These are phyloP conservation scores for Cydia splendana DNA, from an alignment of 1,140 invertebrate genomes.

Conservation along the genomic window DNA sequence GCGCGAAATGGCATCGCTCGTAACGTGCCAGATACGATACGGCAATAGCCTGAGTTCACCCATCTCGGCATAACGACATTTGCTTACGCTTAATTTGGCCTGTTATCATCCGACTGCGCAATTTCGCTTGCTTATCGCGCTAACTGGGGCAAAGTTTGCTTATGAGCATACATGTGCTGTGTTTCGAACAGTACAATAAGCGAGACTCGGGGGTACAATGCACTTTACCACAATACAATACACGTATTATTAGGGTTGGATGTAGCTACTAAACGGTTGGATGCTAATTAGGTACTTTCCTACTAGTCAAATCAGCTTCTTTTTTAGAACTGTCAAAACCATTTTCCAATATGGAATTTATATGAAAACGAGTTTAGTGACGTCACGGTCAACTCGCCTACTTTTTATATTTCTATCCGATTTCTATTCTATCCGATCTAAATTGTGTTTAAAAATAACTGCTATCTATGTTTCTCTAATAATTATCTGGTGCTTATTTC, in stretches of 20 bases:
- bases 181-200: slow-evolving; percentile 13
- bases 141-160: slow-evolving; percentile 31
- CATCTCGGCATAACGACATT: slow-evolving; percentile 27
- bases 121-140: slow-evolving; percentile 31
- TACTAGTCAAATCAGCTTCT: too few relatives aligned
- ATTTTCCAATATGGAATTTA: too few relatives aligned
- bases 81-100: slow-evolving; percentile 31
- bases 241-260: background rate
- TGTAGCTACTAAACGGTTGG: background rate
- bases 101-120: slow-evolving; percentile 22
- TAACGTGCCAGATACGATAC: slow-evolving; percentile 29
- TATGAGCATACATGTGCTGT: slow-evolving; percentile 3
- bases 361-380: too few relatives aligned
- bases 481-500: too few relatives aligned
- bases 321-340: too few relatives aligned
- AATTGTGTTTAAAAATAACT: too few relatives aligned
- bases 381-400: too few relatives aligned
- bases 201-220: background rate
- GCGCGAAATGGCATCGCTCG: background rate
- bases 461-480: too few relatives aligned
- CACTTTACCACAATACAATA: slow-evolving; percentile 3
- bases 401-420: too few relatives aligned
- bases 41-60: slow-evolving; percentile 23
- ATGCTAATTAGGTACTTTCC: too few relatives aligned
- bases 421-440: too few relatives aligned